Percentiles rank a stretch among this genome's conserved stretches.
These are phyloP conservation scores for Silurus glanis DNA, from an alignment of 2,113 vertebrate species.

Conservation along the genomic window DNA sequence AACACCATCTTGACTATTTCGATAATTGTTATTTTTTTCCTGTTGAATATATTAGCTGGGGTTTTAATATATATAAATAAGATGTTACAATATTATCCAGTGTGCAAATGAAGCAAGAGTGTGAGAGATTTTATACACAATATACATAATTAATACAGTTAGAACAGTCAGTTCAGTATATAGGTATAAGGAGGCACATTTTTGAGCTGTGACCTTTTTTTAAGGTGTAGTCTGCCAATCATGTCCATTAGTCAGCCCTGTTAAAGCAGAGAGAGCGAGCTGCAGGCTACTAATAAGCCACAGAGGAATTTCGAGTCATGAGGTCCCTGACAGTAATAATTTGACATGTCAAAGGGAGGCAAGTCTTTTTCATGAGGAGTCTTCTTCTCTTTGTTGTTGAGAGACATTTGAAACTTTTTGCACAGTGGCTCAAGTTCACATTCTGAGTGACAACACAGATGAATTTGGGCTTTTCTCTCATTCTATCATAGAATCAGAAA, in stretches of 20 bases:
- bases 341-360: constrained; percentile 32
- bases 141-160: constrained; percentile 25
- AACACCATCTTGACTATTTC: background rate
- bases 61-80: constrained; percentile 6
- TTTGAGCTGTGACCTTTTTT: constrained; percentile 19
- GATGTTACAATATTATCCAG: background rate
- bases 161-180: constrained; percentile 12
- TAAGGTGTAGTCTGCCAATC: constrained; percentile 39
- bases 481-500: background rate
- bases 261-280: constrained; percentile 24
- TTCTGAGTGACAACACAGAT: constrained; percentile 9
- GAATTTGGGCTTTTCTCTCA: background rate
- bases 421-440: background rate
- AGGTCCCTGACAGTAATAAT: constrained; percentile 24
- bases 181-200: constrained; percentile 10
- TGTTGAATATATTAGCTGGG: background rate
- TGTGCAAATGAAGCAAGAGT: background rate
- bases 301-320: constrained; percentile 34
- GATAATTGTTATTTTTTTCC: background rate
- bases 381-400: constrained; percentile 20
- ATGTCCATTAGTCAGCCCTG: constrained; percentile 22
- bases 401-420: constrained; percentile 13
- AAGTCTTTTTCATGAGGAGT: constrained; percentile 27
- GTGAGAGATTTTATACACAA: constrained; percentile 3
- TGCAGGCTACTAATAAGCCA: constrained; percentile 40